phyloP scores from a whole-genome alignment of 2,888 invertebrate genomes.

The Lissocephala sabroskyi region DNA sequence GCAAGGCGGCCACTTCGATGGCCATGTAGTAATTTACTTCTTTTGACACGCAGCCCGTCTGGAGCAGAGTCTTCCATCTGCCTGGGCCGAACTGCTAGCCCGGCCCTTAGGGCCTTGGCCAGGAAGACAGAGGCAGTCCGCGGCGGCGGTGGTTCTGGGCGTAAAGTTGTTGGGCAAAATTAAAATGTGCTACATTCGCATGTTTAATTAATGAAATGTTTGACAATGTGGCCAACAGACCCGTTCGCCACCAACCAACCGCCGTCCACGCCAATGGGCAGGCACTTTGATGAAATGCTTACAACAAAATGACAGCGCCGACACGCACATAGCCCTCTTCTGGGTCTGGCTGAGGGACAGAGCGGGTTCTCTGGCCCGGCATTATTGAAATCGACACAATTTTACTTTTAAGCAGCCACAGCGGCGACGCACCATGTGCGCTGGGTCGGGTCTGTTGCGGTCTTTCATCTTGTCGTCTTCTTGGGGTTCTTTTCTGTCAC shows the following conservation, averaged over 20 bases:
- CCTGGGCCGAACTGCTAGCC: slow-evolving; percentile 16
- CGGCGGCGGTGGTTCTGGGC: slow-evolving; percentile 4
- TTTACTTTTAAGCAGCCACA: slow-evolving; percentile 55
- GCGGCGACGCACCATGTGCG: slow-evolving; percentile 5
- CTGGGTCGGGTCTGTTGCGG: not conserved
- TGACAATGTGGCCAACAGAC: slow-evolving; percentile 39
- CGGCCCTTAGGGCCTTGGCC: no score
- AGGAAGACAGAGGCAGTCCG: not conserved
- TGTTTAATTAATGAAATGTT: slow-evolving; percentile 67
- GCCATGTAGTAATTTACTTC: slow-evolving; percentile 52
- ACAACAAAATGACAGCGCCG: slow-evolving; percentile 45
- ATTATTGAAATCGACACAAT: slow-evolving; percentile 65
- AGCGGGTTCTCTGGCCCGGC: slow-evolving; percentile 53
- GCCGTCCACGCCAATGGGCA: slow-evolving; percentile 27
- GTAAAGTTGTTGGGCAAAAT: slow-evolving; percentile 52
- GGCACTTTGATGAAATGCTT: slow-evolving; percentile 55
- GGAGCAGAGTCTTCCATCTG: slow-evolving; percentile 6
- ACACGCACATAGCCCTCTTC: slow-evolving; percentile 42
- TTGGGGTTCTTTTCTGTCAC: no score
- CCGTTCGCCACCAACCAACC: not conserved
- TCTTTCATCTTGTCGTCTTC: no score
- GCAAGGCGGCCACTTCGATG: slow-evolving; percentile 15
- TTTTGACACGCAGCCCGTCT: slow-evolving; percentile 49
- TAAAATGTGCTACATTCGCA: slow-evolving; percentile 61
- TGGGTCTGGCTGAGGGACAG: slow-evolving; percentile 10